These are phyloP conservation scores for cattle (Bos taurus) DNA, from an alignment of 2,113 vertebrate species.

Conservation along the genomic window DNA sequence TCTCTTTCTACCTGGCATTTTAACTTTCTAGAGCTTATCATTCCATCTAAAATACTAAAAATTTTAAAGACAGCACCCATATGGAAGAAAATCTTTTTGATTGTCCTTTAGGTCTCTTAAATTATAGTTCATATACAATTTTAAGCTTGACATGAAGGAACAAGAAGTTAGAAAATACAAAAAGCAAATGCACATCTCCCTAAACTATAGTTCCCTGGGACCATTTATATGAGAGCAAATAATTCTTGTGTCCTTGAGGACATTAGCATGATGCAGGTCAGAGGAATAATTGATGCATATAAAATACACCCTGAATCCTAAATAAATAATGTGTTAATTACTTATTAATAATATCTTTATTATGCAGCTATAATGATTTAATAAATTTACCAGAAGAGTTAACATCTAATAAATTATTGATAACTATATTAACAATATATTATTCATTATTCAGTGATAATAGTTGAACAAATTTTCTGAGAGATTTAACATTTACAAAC, in stretches of 20 bases:
- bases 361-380: background rate
- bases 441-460: background rate
- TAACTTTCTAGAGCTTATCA: background rate
- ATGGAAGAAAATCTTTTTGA: background rate
- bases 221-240: background rate
- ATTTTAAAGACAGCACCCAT: background rate
- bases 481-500: background rate
- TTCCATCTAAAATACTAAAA: background rate
- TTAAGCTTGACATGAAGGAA: background rate
- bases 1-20: background rate
- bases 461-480: background rate
- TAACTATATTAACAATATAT: background rate
- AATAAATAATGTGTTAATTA: background rate
- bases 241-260: background rate
- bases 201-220: background rate
- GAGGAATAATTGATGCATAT: background rate
- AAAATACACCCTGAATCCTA: background rate
- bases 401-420: slow-evolving; percentile 27
- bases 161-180: background rate
- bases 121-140: background rate
- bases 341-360: background rate
- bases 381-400: background rate
- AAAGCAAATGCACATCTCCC: background rate
- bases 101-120: background rate
- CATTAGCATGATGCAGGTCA: background rate